A percentile compares a stretch with the other conserved stretches of the same genome.
These are phyloP conservation scores for Drosophila prostipennis DNA, from an alignment of 2,888 invertebrate genomes.

Conservation along the genomic window DNA sequence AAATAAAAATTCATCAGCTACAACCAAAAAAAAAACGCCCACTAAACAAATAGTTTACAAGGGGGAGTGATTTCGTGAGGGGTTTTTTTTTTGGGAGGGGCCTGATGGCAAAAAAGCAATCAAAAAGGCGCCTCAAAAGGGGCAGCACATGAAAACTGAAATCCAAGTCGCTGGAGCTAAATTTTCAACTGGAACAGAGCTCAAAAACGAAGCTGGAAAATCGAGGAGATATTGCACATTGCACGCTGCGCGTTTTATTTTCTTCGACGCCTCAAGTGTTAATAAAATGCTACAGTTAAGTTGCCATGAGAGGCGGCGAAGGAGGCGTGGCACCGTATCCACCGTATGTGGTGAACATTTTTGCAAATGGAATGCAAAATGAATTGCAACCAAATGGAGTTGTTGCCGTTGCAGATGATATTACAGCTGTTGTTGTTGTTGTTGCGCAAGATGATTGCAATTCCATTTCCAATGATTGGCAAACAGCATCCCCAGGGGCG, in stretches of 20 bases:
- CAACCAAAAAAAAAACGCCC: constrained; percentile 20
- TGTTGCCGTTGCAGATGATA: constrained; percentile 19
- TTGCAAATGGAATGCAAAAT: constrained; percentile 67
- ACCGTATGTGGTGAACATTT: constrained; percentile 44
- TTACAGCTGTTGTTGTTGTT: constrained; percentile 20
- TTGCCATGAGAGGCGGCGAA: constrained; percentile 42
- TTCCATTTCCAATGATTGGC: constrained; percentile 73
- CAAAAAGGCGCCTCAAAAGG: constrained; percentile 45
- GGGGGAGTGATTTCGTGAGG: constrained; percentile 2
- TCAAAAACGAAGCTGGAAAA: constrained; percentile 4
- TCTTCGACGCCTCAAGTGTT: constrained; percentile 73
- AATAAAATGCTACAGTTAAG: constrained; percentile 76
- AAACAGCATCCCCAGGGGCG: constrained; percentile 59
- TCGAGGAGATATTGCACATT: constrained; percentile 7
- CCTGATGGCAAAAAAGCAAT: constrained; percentile 57
- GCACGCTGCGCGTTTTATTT: constrained; percentile 47
- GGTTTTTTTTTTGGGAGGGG: constrained; percentile 1
- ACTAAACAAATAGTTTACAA: constrained; percentile 25
- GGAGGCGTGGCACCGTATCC: constrained; percentile 12
- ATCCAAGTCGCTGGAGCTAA: constrained; percentile 31
- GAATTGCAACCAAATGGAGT: constrained; percentile 69
- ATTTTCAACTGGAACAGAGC: constrained; percentile 14
- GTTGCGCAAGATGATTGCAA: constrained; percentile 75
- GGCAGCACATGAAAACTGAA: constrained; percentile 46
- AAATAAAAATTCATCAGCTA: constrained; percentile 43